Evolutionary conservation across 2,888 invertebrate genomes (phyloP).

Genomic region (Parthenolecanium corni): DNA sequence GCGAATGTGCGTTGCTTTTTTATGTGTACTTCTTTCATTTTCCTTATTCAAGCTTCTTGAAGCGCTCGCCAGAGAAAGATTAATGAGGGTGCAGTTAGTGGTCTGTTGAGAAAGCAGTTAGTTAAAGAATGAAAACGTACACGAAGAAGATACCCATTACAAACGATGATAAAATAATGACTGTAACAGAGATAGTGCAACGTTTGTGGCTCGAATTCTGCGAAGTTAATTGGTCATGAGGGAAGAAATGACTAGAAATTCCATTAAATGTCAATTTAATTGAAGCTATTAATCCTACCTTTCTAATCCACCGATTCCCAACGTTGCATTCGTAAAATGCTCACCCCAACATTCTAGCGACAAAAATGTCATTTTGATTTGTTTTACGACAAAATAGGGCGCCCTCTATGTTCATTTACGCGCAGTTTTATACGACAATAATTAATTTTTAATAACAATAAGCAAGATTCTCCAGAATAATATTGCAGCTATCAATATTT

Average conservation of each 20-base stretch:
- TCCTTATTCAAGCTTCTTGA: neutral
- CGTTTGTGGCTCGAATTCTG: conserved; percentile 9
- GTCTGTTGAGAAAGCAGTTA: conserved; percentile 23
- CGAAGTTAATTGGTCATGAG: conserved; percentile 21
- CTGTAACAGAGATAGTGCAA: conserved; percentile 5
- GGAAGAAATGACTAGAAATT: conserved; percentile 18
- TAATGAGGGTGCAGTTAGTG: conserved; percentile 17
- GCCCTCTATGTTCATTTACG: too few relatives aligned
- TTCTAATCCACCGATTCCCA: neutral
- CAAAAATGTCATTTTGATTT: too few relatives aligned
- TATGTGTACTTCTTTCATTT: too few relatives aligned
- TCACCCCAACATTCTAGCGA: too few relatives aligned
- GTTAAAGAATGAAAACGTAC: conserved; percentile 18
- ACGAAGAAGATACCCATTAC: conserved; percentile 7
- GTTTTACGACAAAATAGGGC: too few relatives aligned
- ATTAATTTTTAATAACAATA: too few relatives aligned
- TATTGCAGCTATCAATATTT: too few relatives aligned
- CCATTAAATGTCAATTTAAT: conserved; percentile 24
- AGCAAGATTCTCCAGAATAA: too few relatives aligned
- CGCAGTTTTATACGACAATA: too few relatives aligned
- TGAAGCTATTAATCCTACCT: conserved; percentile 14
- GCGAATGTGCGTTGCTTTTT: too few relatives aligned
- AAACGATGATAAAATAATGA: conserved; percentile 23
- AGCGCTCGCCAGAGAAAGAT: conserved; percentile 5
- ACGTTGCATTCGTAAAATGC: too few relatives aligned